These are phyloP conservation scores for Paramormyrops kingsleyae DNA, from an alignment of 2,113 vertebrate species.

Conservation along the genomic window DNA sequence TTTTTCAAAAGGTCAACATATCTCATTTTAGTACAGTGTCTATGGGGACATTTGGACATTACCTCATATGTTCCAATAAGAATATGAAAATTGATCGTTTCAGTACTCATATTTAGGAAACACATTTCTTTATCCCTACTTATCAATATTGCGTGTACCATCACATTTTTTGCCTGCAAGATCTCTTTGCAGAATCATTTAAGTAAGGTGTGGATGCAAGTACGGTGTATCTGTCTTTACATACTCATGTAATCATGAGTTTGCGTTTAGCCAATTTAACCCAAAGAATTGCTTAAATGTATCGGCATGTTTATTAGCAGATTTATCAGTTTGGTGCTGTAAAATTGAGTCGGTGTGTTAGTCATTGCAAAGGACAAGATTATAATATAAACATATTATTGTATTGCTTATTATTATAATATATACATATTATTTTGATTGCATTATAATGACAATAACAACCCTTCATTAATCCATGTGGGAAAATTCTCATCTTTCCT, in stretches of 20 bases:
- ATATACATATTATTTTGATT: too few relatives aligned
- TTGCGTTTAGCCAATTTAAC: not conserved
- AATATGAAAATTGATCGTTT: not conserved
- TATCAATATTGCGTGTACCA: not conserved
- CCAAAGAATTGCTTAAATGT: not conserved
- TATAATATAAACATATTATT: too few relatives aligned
- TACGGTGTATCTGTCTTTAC: not conserved
- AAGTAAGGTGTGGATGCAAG: not conserved
- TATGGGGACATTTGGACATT: not conserved
- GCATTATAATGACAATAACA: too few relatives aligned
- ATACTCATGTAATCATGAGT: not conserved
- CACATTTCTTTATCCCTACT: not conserved
- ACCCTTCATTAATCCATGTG: too few relatives aligned
- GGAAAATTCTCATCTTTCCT: too few relatives aligned
- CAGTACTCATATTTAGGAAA: not conserved
- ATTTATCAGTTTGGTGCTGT: too few relatives aligned
- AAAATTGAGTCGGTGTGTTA: too few relatives aligned
- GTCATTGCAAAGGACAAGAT: too few relatives aligned
- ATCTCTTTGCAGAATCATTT: too few relatives aligned
- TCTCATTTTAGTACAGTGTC: not conserved
- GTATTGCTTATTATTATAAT: too few relatives aligned
- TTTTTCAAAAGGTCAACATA: not conserved
- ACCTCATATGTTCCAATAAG: not conserved
- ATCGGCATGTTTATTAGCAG: not conserved
- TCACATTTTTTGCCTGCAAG: not conserved